These are phyloP conservation scores for Agrochola lota DNA, from an alignment of 2,888 invertebrate species.

Conservation along the genomic window DNA sequence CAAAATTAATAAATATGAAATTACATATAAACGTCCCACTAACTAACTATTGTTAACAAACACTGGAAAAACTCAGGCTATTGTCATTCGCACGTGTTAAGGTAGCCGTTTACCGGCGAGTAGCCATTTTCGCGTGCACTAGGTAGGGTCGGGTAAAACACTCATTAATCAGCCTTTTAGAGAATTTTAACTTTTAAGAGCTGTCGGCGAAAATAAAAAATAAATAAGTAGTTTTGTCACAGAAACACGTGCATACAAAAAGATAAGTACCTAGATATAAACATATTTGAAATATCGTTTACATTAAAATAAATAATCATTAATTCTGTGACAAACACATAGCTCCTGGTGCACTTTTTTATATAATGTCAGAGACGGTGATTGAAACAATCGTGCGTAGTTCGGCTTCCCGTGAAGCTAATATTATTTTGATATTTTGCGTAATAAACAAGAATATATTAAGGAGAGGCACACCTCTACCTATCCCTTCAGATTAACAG, in stretches of 20 bases:
- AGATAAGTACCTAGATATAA: neutral
- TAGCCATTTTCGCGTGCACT: conserved; percentile 47
- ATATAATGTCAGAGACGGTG: neutral
- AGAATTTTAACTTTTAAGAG: neutral
- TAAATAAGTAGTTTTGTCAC: neutral
- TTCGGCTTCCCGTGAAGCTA: neutral
- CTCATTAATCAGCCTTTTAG: neutral
- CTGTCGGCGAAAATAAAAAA: neutral
- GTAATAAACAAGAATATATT: neutral
- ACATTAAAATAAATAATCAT: neutral
- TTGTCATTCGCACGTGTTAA: conserved; percentile 54
- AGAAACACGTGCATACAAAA: neutral
- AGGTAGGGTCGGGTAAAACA: neutral
- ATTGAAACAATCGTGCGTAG: neutral
- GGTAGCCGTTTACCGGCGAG: conserved; percentile 30
- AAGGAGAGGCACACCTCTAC: neutral
- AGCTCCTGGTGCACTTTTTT: neutral
- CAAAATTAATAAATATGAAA: conserved; percentile 2
- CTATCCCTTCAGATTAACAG: neutral
- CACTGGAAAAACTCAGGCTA: conserved; percentile 28
- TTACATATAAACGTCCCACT: conserved; percentile 5
- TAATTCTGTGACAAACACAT: neutral
- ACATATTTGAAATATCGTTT: neutral
- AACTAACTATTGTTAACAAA: conserved; percentile 41
- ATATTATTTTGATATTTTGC: neutral